These are phyloP conservation scores for Tenthredo livida DNA, from an alignment of 2,888 invertebrate species.

Conservation along the genomic window DNA sequence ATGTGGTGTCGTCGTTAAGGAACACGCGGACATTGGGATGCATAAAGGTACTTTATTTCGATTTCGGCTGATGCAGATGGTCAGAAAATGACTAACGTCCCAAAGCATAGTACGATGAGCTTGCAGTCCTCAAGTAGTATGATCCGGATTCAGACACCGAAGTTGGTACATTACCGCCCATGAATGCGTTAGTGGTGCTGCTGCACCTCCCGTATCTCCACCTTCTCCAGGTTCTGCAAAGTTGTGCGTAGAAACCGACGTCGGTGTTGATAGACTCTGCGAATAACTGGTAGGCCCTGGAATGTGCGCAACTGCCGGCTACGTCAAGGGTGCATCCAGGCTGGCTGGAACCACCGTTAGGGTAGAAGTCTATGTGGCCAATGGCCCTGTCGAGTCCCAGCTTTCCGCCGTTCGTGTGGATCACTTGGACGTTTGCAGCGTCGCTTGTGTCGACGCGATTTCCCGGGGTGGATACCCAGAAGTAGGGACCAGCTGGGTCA, in stretches of 20 bases:
- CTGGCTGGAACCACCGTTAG: constrained; percentile 75
- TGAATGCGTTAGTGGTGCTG: background rate
- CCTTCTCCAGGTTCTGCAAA: constrained; percentile 25
- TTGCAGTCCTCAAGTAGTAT: constrained; percentile 65
- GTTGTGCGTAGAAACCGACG: constrained; percentile 16
- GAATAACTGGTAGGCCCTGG: constrained; percentile 67
- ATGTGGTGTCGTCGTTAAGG: background rate
- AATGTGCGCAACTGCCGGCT: constrained; percentile 70
- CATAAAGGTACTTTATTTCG: background rate
- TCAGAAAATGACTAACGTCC: background rate
- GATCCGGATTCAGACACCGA: constrained; percentile 57
- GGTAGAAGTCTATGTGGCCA: constrained; percentile 76
- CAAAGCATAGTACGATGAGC: background rate
- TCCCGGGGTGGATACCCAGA: constrained; percentile 62
- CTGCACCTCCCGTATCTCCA: constrained; percentile 56
- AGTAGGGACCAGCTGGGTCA: constrained; percentile 76
- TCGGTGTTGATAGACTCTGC: constrained; percentile 69
- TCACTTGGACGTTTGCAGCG: constrained; percentile 74
- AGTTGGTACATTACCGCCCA: constrained; percentile 62
- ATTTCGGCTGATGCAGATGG: background rate
- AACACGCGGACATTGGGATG: background rate
- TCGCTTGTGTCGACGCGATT: constrained; percentile 71
- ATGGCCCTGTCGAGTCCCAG: constrained; percentile 71
- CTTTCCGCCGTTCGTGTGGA: constrained; percentile 75
- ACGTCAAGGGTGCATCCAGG: constrained; percentile 65